Percentiles rank a stretch among this genome's conserved stretches.
phyloP scores from a whole-genome alignment of 2,113 vertebrate genomes.

The Azemiops feae region DNA sequence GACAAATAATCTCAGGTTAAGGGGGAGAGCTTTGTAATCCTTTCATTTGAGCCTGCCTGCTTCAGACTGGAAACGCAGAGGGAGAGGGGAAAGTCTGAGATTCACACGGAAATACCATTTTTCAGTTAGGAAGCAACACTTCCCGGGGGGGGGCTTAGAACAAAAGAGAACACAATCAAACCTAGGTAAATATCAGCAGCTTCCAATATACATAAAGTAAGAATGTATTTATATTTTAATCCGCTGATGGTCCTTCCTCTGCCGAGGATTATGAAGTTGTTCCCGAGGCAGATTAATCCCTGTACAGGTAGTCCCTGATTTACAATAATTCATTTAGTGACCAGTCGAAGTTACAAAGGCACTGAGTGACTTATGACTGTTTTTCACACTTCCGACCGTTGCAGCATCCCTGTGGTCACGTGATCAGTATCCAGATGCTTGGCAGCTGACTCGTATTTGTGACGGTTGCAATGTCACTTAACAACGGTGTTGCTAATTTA shows the following conservation, averaged over 20 bases:
- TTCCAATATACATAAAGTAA: background rate
- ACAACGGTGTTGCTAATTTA: no score
- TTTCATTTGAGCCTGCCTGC: background rate
- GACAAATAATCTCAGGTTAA: background rate
- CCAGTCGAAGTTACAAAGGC: background rate
- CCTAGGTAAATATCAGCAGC: background rate
- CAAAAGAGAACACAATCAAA: background rate
- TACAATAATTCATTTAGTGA: background rate
- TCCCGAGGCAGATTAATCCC: background rate
- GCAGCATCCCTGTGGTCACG: background rate
- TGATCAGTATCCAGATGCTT: no score
- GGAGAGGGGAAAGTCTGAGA: no score
- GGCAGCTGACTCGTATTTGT: no score
- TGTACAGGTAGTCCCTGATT: background rate
- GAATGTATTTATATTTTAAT: background rate
- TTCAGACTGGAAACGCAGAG: background rate
- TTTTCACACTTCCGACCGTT: no score
- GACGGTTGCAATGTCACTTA: no score
- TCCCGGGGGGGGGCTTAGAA: background rate
- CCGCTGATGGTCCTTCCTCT: background rate
- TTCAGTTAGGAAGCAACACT: background rate
- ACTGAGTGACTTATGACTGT: no score
- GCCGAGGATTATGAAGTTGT: background rate
- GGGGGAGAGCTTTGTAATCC: background rate
- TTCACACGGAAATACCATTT: background rate